phyloP scores from a whole-genome alignment of 2,888 invertebrate species.

The Cotesia congregata region DNA sequence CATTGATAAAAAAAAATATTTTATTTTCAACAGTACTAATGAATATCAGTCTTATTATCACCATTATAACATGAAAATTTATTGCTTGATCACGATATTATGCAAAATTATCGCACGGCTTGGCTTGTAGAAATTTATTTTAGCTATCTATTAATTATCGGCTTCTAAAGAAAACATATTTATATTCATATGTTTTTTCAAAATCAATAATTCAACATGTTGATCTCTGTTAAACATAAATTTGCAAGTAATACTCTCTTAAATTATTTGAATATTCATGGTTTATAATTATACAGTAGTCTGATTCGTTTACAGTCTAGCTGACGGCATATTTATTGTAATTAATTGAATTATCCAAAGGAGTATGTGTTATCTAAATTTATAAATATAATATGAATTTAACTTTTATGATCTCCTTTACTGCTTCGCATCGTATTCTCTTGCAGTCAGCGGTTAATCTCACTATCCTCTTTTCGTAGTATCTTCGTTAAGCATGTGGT shows the following conservation, averaged over 20 bases:
- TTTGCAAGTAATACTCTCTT: background rate
- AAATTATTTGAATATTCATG: slow-evolving; percentile 13
- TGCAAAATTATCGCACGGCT: too few species aligned
- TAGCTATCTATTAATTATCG: too few species aligned
- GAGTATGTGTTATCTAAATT: background rate
- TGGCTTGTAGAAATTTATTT: too few species aligned
- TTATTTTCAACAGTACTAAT: too few species aligned
- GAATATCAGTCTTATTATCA: too few species aligned
- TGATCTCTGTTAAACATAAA: background rate
- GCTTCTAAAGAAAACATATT: background rate
- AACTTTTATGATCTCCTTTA: background rate
- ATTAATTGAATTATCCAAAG: background rate
- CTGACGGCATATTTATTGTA: background rate
- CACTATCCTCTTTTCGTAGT: background rate
- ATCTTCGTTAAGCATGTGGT: background rate
- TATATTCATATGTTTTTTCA: background rate
- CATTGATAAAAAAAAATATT: too few species aligned
- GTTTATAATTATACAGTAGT: background rate
- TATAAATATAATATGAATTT: background rate
- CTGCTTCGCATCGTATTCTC: background rate
- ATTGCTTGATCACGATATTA: too few species aligned
- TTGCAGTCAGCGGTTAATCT: background rate
- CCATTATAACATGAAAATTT: too few species aligned
- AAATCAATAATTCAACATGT: background rate
- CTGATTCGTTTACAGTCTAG: background rate